A percentile compares a stretch with the other conserved stretches of the same genome.
These are phyloP conservation scores for Sceloporus undulatus DNA, from an alignment of 2,113 vertebrate species.

Conservation along the genomic window DNA sequence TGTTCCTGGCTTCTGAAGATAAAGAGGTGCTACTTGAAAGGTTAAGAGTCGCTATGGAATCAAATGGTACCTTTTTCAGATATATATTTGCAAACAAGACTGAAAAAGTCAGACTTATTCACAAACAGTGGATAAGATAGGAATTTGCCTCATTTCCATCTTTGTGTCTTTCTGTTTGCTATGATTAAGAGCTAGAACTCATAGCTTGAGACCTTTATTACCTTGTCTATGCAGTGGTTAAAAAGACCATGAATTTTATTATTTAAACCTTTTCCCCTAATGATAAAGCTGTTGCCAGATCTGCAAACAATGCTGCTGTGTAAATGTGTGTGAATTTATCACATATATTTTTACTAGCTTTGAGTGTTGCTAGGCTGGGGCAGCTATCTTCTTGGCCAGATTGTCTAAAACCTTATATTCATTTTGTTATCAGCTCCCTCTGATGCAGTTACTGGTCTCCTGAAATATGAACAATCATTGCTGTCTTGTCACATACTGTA, in stretches of 20 bases:
- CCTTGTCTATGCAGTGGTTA: not conserved
- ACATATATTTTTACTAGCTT: conserved; percentile 49
- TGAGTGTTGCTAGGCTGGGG: conserved; percentile 24
- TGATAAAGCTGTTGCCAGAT: not conserved
- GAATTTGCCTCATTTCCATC: not conserved
- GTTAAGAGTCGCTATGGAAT: too few species aligned
- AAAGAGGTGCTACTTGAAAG: too few species aligned
- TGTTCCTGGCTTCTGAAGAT: too few species aligned
- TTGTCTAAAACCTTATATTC: conserved; percentile 54
- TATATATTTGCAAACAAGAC: too few species aligned
- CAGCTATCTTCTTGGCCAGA: conserved; percentile 65
- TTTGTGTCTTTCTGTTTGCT: not conserved
- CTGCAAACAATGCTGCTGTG: conserved; percentile 10
- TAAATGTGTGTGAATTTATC: conserved; percentile 18
- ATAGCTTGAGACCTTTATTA: accelerated
- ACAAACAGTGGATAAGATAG: too few species aligned
- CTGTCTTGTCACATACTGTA: conserved; percentile 61
- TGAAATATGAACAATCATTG: conserved; percentile 64
- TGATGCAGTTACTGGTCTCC: conserved; percentile 52
- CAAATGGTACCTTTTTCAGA: too few species aligned
- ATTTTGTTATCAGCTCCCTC: conserved; percentile 64
- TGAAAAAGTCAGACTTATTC: too few species aligned
- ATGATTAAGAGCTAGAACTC: not conserved
- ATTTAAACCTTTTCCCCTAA: conserved; percentile 8
- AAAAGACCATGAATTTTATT: not conserved